Conservation (phyloP, 2,888 invertebrate genomes). For the Drosophila anomelani region DNA sequence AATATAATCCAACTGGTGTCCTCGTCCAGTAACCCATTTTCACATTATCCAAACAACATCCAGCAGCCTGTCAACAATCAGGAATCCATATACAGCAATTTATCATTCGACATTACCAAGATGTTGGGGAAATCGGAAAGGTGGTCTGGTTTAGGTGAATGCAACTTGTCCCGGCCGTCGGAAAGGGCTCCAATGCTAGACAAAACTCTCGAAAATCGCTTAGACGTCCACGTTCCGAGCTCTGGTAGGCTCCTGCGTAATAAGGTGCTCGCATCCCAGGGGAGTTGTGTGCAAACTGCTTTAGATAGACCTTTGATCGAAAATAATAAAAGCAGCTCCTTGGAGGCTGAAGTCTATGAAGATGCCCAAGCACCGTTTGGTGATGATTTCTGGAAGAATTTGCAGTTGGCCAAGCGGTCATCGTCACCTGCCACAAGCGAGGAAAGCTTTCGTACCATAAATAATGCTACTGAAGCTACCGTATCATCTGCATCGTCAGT, state of each 20-base stretch:
- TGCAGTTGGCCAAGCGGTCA: neutral
- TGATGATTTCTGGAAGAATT: too few species aligned
- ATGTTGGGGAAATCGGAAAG: neutral
- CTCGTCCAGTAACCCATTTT: neutral
- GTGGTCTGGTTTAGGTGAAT: neutral
- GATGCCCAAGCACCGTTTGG: neutral
- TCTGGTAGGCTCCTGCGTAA: neutral
- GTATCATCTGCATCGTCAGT: neutral
- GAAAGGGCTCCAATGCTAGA: neutral
- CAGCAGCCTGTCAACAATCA: too few species aligned
- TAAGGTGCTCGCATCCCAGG: neutral
- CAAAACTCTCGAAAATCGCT: neutral
- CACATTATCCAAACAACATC: neutral
- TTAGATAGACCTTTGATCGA: neutral
- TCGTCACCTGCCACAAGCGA: neutral
- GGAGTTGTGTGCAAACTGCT: neutral
- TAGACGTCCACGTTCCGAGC: neutral
- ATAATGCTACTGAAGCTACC: neutral
- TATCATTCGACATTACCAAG: neutral
- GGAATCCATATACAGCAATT: too few species aligned
- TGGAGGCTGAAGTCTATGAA: neutral
- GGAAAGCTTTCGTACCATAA: neutral
- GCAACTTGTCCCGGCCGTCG: neutral
- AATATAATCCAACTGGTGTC: conserved; percentile 34
- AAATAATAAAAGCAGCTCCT: neutral